phyloP scores from a whole-genome alignment of 2,888 invertebrate genomes.

The Tholera decimalis region DNA sequence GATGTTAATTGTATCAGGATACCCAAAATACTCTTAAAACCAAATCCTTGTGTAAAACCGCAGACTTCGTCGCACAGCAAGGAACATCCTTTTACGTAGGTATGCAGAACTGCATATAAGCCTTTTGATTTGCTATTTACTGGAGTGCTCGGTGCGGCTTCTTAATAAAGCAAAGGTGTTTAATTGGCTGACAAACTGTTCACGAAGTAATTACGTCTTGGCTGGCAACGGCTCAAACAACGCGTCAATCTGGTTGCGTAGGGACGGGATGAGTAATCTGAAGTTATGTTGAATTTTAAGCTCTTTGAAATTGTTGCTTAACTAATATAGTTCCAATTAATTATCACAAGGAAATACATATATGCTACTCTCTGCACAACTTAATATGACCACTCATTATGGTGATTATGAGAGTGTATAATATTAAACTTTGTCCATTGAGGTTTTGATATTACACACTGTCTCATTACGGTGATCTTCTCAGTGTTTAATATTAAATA shows the following conservation, averaged over 20 bases:
- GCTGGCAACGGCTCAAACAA: conserved; percentile 85
- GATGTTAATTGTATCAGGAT: background rate
- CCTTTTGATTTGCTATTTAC: conserved; percentile 71
- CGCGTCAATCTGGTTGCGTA: conserved; percentile 84
- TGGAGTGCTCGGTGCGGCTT: conserved; percentile 78
- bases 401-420: no score
- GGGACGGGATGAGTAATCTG: conserved; percentile 67
- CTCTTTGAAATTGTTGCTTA: background rate
- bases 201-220: conserved; percentile 89
- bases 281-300: background rate
- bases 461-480: no score
- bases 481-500: no score
- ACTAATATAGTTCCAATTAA: background rate
- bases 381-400: no score
- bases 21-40: conserved; percentile 16
- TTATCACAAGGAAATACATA: background rate
- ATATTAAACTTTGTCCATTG: no score
- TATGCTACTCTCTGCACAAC: no score
- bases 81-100: conserved; percentile 60
- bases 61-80: conserved; percentile 45
- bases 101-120: conserved; percentile 72
- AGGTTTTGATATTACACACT: no score
- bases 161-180: conserved; percentile 91
- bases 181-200: conserved; percentile 91
- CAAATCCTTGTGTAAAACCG: conserved; percentile 54